phyloP scores from a whole-genome alignment of 2,888 invertebrate genomes.

The Oligia strigilis region DNA sequence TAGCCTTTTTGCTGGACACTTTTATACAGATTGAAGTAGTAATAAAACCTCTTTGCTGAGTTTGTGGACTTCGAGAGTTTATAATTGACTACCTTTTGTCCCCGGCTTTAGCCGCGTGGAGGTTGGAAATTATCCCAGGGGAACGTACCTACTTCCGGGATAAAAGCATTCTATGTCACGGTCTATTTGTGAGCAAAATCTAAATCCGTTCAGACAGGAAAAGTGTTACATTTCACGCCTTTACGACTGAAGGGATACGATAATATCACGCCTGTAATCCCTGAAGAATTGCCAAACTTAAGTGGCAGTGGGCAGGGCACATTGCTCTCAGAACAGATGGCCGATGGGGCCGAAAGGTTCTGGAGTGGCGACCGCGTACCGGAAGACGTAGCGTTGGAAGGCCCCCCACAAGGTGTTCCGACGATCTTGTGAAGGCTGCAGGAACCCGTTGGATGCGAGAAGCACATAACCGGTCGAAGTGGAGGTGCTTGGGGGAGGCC shows the following conservation, averaged over 20 bases:
- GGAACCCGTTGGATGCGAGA: too few relatives aligned
- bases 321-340: too few relatives aligned
- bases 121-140: too few relatives aligned
- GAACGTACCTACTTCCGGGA: background rate
- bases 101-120: background rate
- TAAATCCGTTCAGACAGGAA: background rate
- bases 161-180: background rate
- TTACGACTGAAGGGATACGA: background rate
- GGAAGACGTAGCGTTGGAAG: too few relatives aligned
- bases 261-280: background rate
- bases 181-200: background rate
- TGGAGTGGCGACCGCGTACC: too few relatives aligned
- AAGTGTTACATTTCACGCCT: background rate
- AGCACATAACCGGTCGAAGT: too few relatives aligned
- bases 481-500: too few relatives aligned
- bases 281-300: too few relatives aligned
- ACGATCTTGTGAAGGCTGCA: too few relatives aligned
- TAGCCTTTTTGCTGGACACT: slow-evolving; percentile 16
- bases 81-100: background rate
- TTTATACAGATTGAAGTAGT: slow-evolving; percentile 13
- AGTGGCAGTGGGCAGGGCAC: too few relatives aligned
- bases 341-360: too few relatives aligned
- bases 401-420: too few relatives aligned
- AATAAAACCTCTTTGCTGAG: background rate
- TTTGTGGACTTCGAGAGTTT: background rate